Conservation (phyloP, 1,140 invertebrate species). For the Drosophila littoralis region DNA sequence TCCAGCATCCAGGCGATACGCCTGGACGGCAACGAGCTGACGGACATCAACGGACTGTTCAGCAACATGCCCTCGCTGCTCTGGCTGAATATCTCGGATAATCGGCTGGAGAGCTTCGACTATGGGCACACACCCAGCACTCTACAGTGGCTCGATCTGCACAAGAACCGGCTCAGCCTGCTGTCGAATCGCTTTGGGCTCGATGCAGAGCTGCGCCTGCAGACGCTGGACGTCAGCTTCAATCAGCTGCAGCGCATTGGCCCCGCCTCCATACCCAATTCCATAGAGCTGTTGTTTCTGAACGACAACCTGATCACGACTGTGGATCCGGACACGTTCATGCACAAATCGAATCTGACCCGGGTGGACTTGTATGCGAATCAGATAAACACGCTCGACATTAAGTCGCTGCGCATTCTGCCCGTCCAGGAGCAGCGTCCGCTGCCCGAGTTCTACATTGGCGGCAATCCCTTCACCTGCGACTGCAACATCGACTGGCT, state of each 20-base stretch:
- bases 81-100: conserved; percentile 96
- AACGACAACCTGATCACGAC: conserved; percentile 92
- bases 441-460: conserved; percentile 94
- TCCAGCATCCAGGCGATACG: conserved; percentile 93
- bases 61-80: conserved; percentile 91
- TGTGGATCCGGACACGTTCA: conserved; percentile 92
- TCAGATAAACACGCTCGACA: conserved; percentile 92
- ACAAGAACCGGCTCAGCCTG: conserved; percentile 93
- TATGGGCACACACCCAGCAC: conserved; percentile 92
- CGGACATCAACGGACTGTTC: conserved; percentile 94
- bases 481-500: conserved; percentile 96
- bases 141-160: conserved; percentile 95
- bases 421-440: conserved; percentile 88
- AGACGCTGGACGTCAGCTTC: conserved; percentile 92
- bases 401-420: conserved; percentile 90
- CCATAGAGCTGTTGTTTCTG: conserved; percentile 91
- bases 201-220: conserved; percentile 88
- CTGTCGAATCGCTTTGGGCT: conserved; percentile 91
- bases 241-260: conserved; percentile 91
- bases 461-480: conserved; percentile 94
- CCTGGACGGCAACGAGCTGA: conserved; percentile 93
- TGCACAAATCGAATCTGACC: conserved; percentile 92
- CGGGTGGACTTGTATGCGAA: conserved; percentile 94
- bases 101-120: conserved; percentile 95
- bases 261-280: conserved; percentile 89